Conservation (phyloP, 92 coral and sea anemone species). For the Heliopora coerulea region DNA sequence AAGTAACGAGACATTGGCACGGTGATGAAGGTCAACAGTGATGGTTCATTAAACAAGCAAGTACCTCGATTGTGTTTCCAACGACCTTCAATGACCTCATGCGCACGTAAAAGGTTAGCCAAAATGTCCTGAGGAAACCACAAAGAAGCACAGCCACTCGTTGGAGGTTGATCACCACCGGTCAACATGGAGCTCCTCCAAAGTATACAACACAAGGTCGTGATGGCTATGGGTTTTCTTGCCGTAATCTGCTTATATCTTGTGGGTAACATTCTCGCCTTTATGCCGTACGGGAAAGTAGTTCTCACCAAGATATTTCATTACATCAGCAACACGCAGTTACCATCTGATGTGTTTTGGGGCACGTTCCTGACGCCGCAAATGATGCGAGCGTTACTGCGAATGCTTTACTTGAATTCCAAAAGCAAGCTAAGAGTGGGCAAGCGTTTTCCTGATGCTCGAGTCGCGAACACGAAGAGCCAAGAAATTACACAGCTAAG, state of each 20-base stretch:
- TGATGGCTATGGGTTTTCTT: neutral
- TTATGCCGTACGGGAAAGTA: slow-evolving; percentile 15
- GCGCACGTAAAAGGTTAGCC: too few relatives aligned
- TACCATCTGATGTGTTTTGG: slow-evolving; percentile 54
- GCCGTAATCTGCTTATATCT: slow-evolving; percentile 13
- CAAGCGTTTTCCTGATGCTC: slow-evolving; percentile 11
- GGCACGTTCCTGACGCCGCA: slow-evolving; percentile 45
- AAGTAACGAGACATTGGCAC: slow-evolving; percentile 4
- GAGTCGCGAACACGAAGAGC: slow-evolving; percentile 3
- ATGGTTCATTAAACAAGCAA: neutral
- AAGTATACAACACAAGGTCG: neutral
- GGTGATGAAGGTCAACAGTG: slow-evolving; percentile 19
- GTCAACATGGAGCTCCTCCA: neutral
- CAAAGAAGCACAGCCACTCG: too few relatives aligned
- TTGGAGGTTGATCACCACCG: neutral
- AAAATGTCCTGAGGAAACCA: too few relatives aligned
- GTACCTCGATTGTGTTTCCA: slow-evolving; percentile 5
- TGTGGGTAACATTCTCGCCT: slow-evolving; percentile 34
- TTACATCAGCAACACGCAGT: slow-evolving; percentile 15
- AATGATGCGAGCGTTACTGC: slow-evolving; percentile 62
- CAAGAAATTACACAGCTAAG: neutral
- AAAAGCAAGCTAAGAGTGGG: neutral
- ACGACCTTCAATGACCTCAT: slow-evolving; percentile 27
- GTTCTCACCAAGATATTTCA: slow-evolving; percentile 39
- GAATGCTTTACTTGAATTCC: slow-evolving; percentile 7